Conservation (phyloP, 2,888 invertebrate genomes). For the Metacarcinus magister region DNA sequence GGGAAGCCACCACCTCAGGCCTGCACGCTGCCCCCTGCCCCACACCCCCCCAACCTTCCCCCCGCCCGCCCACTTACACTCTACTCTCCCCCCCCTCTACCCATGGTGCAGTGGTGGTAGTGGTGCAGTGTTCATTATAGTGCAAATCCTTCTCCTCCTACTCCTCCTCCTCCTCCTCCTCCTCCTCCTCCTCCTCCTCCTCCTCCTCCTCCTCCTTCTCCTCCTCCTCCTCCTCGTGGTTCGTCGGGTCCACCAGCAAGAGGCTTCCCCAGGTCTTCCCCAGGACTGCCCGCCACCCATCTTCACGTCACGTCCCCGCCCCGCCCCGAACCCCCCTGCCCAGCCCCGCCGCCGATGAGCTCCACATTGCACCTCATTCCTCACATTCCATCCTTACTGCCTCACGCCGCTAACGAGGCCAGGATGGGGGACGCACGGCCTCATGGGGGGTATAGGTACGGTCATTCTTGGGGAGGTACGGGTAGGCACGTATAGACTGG, state of each 20-base stretch:
- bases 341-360: not conserved
- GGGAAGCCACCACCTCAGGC: not conserved
- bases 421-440: no score
- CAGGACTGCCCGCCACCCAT: not conserved
- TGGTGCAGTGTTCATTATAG: not conserved
- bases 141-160: not conserved
- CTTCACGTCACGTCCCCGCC: not conserved
- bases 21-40: not conserved
- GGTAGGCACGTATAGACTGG: no score
- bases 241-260: not conserved
- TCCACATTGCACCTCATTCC: not conserved
- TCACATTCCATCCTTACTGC: not conserved
- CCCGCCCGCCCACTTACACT: not conserved
- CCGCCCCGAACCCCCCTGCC: not conserved
- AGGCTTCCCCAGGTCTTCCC: not conserved
- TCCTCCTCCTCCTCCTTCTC: not conserved
- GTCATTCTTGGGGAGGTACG: no score
- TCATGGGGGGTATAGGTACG: no score
- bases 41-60: not conserved
- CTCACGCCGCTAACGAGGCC: not conserved
- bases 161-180: slow-evolving; percentile 6
- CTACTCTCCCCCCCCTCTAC: not conserved
- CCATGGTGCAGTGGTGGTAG: not conserved
- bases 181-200: not conserved
- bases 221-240: not conserved